Evolutionary conservation across 2,888 invertebrate species (phyloP).

Genomic region (Drosophila recens): DNA sequence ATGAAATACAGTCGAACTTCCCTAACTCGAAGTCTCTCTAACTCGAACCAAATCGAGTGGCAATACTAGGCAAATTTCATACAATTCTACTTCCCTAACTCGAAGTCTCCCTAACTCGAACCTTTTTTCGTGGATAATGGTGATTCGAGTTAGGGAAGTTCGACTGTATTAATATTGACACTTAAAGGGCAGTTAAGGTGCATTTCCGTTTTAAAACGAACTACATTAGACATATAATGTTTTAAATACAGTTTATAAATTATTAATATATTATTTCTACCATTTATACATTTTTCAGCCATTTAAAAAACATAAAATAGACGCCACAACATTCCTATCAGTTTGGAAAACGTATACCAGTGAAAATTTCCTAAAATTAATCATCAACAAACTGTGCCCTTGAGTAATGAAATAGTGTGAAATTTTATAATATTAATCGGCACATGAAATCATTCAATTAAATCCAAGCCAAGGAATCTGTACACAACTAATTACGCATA

Average conservation of each 20-base stretch:
- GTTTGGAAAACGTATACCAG: conserved; percentile 29
- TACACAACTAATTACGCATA: conserved; percentile 44
- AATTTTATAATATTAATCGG: conserved; percentile 13
- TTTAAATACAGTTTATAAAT: background rate
- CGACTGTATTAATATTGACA: background rate
- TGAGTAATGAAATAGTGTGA: conserved; percentile 29
- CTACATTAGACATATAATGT: background rate
- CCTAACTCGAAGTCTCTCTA: too few species aligned
- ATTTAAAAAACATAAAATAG: conserved; percentile 33
- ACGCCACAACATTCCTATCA: conserved; percentile 51
- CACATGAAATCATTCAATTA: conserved; percentile 5
- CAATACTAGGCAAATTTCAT: too few species aligned
- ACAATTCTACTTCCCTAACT: too few species aligned
- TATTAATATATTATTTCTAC: background rate
- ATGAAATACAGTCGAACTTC: too few species aligned
- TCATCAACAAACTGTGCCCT: conserved; percentile 7
- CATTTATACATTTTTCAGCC: background rate
- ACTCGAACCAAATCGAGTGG: too few species aligned
- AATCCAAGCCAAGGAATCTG: conserved; percentile 36
- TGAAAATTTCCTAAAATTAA: conserved; percentile 46
- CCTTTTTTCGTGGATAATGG: too few species aligned
- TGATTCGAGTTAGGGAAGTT: too few species aligned
- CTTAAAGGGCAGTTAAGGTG: background rate
- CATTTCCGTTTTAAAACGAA: background rate
- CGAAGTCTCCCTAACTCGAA: too few species aligned